Percentiles rank a stretch among this genome's conserved stretches.
Conservation (phyloP, 2,888 invertebrate species). For the Pedicia rivosa region DNA sequence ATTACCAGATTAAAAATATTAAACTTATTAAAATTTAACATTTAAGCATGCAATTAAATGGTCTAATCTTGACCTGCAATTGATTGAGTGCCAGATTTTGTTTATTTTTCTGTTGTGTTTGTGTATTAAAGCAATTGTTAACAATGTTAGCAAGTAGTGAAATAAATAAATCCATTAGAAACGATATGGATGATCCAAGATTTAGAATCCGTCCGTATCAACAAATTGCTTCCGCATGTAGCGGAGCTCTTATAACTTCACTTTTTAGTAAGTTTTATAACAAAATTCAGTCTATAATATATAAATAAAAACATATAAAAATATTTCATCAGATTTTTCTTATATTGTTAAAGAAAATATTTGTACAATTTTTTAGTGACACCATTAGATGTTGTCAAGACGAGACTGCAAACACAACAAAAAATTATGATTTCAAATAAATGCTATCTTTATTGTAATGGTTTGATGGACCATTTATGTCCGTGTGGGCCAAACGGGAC, state of each 20-base stretch:
- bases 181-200: constrained; percentile 45
- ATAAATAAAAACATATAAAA: background rate
- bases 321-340: background rate
- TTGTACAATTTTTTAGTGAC: constrained; percentile 50
- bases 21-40: too few species aligned
- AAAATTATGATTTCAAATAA: constrained; percentile 65
- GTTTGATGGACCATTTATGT: constrained; percentile 96
- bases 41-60: too few species aligned
- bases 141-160: too few species aligned
- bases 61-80: too few species aligned
- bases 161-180: too few species aligned
- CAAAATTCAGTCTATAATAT: too few species aligned
- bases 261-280: constrained; percentile 50
- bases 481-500: constrained; percentile 54
- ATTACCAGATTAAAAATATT: too few species aligned
- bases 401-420: constrained; percentile 88
- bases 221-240: constrained; percentile 32
- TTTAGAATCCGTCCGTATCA: constrained; percentile 40
- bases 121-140: too few species aligned
- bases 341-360: background rate
- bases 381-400: constrained; percentile 98
- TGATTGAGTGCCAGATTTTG: too few species aligned
- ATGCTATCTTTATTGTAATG: constrained; percentile 94
- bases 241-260: constrained; percentile 80
- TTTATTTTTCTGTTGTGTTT: too few species aligned